These are phyloP conservation scores for Nomada flava DNA, from an alignment of 2,888 invertebrate species.

Conservation along the genomic window DNA sequence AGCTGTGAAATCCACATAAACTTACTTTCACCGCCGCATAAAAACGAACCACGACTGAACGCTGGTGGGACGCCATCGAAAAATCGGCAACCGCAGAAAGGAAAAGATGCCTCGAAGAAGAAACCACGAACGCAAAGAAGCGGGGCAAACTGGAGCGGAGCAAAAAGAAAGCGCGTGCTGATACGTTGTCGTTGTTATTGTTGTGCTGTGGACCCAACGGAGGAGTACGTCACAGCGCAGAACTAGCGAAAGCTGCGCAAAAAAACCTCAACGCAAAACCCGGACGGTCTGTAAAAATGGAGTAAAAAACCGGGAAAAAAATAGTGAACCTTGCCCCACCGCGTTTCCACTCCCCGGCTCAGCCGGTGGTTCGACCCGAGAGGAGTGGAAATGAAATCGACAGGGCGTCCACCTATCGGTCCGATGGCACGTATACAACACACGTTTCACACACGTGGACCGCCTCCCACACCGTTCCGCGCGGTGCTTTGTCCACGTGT, in stretches of 20 bases:
- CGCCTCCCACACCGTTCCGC: slow-evolving; percentile 54
- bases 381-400: slow-evolving; percentile 80
- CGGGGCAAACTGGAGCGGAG: not conserved
- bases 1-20: not conserved
- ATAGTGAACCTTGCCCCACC: slow-evolving; percentile 71
- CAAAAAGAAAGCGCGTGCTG: slow-evolving; percentile 11
- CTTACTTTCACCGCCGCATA: not conserved
- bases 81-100: too few relatives aligned
- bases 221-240: slow-evolving; percentile 54
- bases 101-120: not conserved
- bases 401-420: slow-evolving; percentile 83
- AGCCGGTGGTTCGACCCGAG: slow-evolving; percentile 29
- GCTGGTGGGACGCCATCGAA: too few relatives aligned
- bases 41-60: not conserved
- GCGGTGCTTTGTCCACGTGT: slow-evolving; percentile 64
- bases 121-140: slow-evolving; percentile 19
- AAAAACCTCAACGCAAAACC: slow-evolving; percentile 74
- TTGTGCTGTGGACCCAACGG: slow-evolving; percentile 20
- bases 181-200: slow-evolving; percentile 14
- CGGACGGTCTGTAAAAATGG: slow-evolving; percentile 69
- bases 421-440: slow-evolving; percentile 73
- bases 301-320: slow-evolving; percentile 72
- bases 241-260: slow-evolving; percentile 74
- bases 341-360: slow-evolving; percentile 28
- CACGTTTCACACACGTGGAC: slow-evolving; percentile 59